Percentiles rank a stretch among this genome's conserved stretches.
Evolutionary conservation across 2,797 vertebrate species (phyloP).

Genomic region (Chaunax sp.): DNA sequence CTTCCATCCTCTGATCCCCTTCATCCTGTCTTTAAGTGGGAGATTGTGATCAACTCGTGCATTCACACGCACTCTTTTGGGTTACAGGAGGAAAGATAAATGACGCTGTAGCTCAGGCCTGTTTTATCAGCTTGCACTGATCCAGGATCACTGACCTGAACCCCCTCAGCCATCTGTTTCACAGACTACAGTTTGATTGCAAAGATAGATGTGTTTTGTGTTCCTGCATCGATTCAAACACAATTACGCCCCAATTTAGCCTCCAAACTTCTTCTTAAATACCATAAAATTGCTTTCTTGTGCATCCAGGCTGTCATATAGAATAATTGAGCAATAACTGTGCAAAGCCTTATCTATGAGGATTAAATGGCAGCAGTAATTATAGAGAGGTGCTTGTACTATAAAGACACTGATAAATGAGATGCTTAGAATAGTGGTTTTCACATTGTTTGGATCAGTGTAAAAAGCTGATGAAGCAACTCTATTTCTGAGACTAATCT

Average conservation of each 20-base stretch:
- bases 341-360: neutral
- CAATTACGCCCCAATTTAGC: neutral
- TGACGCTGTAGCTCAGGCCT: conserved; percentile 1
- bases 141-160: conserved; percentile 34
- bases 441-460: neutral
- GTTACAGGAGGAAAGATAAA: conserved; percentile 51
- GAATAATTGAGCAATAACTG: neutral
- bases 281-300: neutral
- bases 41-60: conserved; percentile 48
- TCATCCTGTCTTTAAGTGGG: conserved; percentile 41
- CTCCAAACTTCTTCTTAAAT: neutral
- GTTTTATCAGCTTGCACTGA: conserved; percentile 42
- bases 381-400: neutral
- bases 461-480: conserved; percentile 17
- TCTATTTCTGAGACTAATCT: conserved; percentile 26
- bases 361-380: conserved; percentile 6
- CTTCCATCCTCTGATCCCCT: conserved; percentile 34
- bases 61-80: conserved; percentile 16
- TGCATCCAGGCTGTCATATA: neutral
- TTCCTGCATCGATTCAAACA: neutral
- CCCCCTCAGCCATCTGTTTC: conserved; percentile 38
- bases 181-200: conserved; percentile 1
- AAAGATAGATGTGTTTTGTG: conserved; percentile 2
- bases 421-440: conserved; percentile 19
- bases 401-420: conserved; percentile 9